Conservation (phyloP, 2,888 invertebrate species). For the Tetranychus truncatus region DNA sequence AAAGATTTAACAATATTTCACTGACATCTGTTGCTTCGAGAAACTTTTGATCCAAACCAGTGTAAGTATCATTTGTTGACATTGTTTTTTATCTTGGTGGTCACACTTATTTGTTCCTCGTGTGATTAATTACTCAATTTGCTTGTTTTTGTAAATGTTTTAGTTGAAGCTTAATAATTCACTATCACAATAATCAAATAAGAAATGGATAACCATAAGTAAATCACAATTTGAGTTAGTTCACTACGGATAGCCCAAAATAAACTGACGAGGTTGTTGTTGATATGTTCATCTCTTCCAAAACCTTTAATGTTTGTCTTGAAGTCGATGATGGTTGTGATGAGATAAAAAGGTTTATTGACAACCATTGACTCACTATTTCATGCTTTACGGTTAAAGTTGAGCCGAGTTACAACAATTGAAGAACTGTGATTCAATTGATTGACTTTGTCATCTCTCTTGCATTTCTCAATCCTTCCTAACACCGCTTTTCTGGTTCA, state of each 20-base stretch:
- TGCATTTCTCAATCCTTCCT: background rate
- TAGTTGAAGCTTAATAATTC: background rate
- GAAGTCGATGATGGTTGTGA: background rate
- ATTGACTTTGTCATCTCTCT: background rate
- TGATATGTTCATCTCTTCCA: no score
- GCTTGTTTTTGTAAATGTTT: no score
- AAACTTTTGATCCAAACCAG: background rate
- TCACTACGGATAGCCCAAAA: no score
- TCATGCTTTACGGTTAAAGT: background rate
- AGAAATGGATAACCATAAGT: background rate
- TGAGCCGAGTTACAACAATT: background rate
- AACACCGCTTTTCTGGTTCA: no score
- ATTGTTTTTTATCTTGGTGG: background rate
- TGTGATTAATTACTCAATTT: no score
- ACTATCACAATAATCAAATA: background rate
- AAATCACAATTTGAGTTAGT: no score
- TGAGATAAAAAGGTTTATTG: background rate
- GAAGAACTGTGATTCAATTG: conserved; percentile 6
- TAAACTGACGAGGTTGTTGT: no score
- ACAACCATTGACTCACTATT: background rate
- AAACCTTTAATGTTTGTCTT: background rate
- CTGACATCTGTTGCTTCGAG: background rate
- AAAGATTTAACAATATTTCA: background rate
- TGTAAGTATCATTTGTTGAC: background rate
- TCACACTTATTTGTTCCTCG: background rate